Evolutionary conservation across 2,113 vertebrate genomes (phyloP), one percentile per base, ranked within the genome.

Genomic region (Caretta caretta): DNA sequence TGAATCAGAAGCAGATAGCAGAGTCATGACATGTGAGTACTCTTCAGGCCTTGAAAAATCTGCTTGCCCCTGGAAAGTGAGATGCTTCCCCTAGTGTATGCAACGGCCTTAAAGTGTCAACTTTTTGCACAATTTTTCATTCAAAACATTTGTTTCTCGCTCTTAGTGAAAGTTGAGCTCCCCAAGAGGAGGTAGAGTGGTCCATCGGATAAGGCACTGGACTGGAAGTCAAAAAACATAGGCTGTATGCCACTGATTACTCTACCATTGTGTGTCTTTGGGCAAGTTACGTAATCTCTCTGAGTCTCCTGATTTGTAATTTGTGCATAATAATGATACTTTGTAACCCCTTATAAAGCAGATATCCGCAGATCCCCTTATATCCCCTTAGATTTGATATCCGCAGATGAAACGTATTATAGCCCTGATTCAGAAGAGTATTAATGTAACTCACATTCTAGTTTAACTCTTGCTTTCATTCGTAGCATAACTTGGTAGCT

Each of bases 401-500:
- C 1, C 0, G 20, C n/a, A 80, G n/a, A 51, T 16, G 59, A 3
- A 54, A 19, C 0, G 0, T 48, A 11, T 75, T 65, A n/a, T 22
- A 29, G n/a, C 31, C 35, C 38, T 46, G 38, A 42, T 42, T 75
- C 22, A 42, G 35, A 51, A n/a, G 46, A n/a, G 14, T 53, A 87
- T 69, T 92, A 81, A 96, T 82, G 75, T 48, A n/a, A 35, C 7
- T 83, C 78, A n/a, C 75, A 38, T 57, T 88, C 91, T 79, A 88
- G 83, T 91, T 88, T 88, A 94, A 38, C 76, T 25, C n/a, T 92
- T 79, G 53, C 53, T 76, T 88, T 75, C 20, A 42, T 75, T 42
- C 72, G 25, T 42, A 75, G 38, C 65, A 24, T 42, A 8, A 9
- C 75, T 75, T 29, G 50, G 2, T 62, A 87, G 46, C 80, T 88